Evolutionary conservation across 2,797 vertebrate genomes (phyloP).

Genomic region (Dallia pectoralis): DNA sequence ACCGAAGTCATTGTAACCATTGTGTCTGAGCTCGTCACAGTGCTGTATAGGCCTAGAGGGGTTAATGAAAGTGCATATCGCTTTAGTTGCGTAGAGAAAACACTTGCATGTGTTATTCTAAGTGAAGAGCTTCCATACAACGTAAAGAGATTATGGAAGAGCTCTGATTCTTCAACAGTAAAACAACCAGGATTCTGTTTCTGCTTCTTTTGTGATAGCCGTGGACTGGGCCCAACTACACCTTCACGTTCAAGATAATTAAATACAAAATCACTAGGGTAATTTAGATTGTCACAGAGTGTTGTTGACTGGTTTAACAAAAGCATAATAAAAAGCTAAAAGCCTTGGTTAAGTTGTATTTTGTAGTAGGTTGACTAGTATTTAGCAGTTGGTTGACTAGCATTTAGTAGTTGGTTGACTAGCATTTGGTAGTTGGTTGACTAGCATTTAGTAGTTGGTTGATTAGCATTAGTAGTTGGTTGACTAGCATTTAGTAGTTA

Average conservation of each 20-base stretch:
- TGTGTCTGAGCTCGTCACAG: slow-evolving; percentile 27
- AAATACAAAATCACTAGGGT: neutral
- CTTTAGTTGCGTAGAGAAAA: neutral
- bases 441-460: no score
- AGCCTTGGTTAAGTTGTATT: neutral
- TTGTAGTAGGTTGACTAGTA: neutral
- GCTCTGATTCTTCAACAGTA: neutral
- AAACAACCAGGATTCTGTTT: neutral
- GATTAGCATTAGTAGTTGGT: no score
- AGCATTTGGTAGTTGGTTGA: no score
- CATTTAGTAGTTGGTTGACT: no score
- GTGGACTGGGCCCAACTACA: neutral
- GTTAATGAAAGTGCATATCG: neutral
- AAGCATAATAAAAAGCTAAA: neutral
- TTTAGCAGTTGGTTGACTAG: slow-evolving; percentile 26
- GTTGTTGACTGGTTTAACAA: no score
- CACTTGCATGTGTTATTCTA: neutral
- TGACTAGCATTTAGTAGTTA: slow-evolving; percentile 24
- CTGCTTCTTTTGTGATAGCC: neutral
- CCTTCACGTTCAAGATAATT: neutral
- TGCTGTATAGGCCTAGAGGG: neutral
- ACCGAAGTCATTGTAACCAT: slow-evolving; percentile 40
- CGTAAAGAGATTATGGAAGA: neutral
- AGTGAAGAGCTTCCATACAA: neutral
- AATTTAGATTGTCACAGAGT: no score